A percentile compares a stretch with the other conserved stretches of the same genome.
phyloP scores from a whole-genome alignment of 2,113 vertebrate species.

The Passer montanus region DNA sequence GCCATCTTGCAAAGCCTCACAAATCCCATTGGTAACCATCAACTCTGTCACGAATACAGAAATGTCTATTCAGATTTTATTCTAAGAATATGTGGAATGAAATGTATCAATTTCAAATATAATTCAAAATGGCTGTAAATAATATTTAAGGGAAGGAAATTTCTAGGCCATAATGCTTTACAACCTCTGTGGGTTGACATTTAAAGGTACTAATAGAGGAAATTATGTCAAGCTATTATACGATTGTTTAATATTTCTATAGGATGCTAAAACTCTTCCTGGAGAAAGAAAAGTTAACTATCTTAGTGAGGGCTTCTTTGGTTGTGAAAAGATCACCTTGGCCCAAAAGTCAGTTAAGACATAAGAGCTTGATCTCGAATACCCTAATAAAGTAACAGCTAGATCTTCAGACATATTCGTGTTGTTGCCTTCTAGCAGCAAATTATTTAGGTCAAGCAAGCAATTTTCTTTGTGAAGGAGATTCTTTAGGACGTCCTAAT shows the following conservation, averaged over 20 bases:
- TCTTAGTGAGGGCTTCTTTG: background rate
- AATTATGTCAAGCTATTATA: background rate
- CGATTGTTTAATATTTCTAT: background rate
- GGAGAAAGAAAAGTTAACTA: background rate
- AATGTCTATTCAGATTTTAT: background rate
- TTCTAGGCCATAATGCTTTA: background rate
- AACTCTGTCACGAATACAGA: background rate
- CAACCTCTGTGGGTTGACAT: background rate
- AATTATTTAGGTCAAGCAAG: slow-evolving; percentile 24
- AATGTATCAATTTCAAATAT: background rate
- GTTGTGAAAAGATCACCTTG: slow-evolving; percentile 9
- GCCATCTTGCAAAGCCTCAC: background rate
- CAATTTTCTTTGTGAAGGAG: background rate
- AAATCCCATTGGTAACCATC: background rate
- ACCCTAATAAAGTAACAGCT: background rate
- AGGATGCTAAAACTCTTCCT: background rate
- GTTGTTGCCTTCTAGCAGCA: background rate
- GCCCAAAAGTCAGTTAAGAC: slow-evolving; percentile 11
- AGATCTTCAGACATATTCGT: background rate
- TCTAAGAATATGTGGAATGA: background rate
- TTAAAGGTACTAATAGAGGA: background rate
- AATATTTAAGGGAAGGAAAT: background rate
- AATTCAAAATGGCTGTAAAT: background rate
- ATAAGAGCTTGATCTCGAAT: background rate
- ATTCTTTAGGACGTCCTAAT: background rate